These are phyloP conservation scores for Heteropelma amictum DNA, from an alignment of 2,888 invertebrate genomes.

Conservation along the genomic window DNA sequence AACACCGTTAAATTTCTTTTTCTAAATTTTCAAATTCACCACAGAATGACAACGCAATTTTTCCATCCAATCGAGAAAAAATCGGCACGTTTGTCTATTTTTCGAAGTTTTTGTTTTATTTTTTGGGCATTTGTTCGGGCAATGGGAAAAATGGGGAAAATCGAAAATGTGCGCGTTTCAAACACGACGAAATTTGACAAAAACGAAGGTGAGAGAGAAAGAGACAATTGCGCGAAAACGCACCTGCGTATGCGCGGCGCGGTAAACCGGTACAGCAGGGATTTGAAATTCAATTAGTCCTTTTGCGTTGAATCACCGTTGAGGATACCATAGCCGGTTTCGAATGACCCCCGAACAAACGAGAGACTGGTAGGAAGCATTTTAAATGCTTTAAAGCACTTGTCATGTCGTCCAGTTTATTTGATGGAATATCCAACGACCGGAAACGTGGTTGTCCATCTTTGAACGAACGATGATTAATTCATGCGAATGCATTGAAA, in stretches of 20 bases:
- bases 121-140: too few species aligned
- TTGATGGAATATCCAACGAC: slow-evolving; percentile 14
- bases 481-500: slow-evolving; percentile 44
- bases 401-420: too few species aligned
- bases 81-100: too few species aligned
- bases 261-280: slow-evolving; percentile 22
- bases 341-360: background rate
- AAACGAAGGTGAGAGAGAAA: too few species aligned
- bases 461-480: slow-evolving; percentile 38
- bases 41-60: too few species aligned
- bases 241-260: background rate
- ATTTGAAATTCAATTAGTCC: slow-evolving; percentile 47
- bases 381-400: slow-evolving; percentile 26
- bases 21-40: too few species aligned
- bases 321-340: slow-evolving; percentile 21
- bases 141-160: too few species aligned
- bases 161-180: too few species aligned
- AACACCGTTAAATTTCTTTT: too few species aligned
- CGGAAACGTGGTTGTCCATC: slow-evolving; percentile 19
- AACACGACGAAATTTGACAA: too few species aligned
- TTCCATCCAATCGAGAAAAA: too few species aligned
- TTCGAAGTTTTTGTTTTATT: too few species aligned
- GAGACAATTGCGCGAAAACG: background rate
- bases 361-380: slow-evolving; percentile 10
- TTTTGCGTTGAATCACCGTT: slow-evolving; percentile 12